Evolutionary conservation across 2,113 vertebrate species (phyloP).

Genomic region (Sapayoa aenigma): DNA sequence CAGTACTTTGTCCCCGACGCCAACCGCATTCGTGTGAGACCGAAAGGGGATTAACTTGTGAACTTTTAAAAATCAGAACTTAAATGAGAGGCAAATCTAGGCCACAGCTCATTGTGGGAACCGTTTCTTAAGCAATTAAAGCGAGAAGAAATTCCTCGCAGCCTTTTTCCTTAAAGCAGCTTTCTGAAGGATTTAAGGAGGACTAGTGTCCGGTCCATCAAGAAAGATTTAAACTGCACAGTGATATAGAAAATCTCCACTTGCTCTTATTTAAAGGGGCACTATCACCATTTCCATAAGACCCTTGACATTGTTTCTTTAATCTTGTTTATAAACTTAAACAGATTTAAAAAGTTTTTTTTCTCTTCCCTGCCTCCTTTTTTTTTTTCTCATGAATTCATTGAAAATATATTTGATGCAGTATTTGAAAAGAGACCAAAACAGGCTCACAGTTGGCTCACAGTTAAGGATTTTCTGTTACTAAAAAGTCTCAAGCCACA

Average conservation of each 20-base stretch:
- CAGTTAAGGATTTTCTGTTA: conserved; percentile 66
- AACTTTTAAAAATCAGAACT: conserved; percentile 93
- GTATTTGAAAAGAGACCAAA: conserved; percentile 66
- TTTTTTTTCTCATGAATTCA: conserved; percentile 55
- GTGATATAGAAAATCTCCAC: conserved; percentile 81
- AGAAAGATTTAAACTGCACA: conserved; percentile 83
- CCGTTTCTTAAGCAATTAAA: conserved; percentile 96
- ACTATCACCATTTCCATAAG: conserved; percentile 74
- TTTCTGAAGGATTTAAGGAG: conserved; percentile 85
- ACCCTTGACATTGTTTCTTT: conserved; percentile 77
- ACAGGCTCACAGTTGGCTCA: conserved; percentile 51
- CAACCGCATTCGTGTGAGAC: conserved; percentile 77
- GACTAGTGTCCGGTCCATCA: conserved; percentile 85
- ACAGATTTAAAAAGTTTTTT: conserved; percentile 72
- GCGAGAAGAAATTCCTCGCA: conserved; percentile 91
- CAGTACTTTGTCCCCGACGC: conserved; percentile 72
- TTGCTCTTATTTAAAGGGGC: conserved; percentile 77
- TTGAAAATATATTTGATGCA: conserved; percentile 71
- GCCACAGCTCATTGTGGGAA: conserved; percentile 90
- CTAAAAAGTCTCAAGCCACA: conserved; percentile 57
- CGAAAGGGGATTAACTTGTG: conserved; percentile 93
- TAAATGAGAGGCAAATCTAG: conserved; percentile 93
- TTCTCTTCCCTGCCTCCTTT: background rate
- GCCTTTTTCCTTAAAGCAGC: conserved; percentile 88
- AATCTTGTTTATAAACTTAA: conserved; percentile 80